Conservation (phyloP, 2,113 vertebrate genomes). For the Oostethus manadensis region DNA sequence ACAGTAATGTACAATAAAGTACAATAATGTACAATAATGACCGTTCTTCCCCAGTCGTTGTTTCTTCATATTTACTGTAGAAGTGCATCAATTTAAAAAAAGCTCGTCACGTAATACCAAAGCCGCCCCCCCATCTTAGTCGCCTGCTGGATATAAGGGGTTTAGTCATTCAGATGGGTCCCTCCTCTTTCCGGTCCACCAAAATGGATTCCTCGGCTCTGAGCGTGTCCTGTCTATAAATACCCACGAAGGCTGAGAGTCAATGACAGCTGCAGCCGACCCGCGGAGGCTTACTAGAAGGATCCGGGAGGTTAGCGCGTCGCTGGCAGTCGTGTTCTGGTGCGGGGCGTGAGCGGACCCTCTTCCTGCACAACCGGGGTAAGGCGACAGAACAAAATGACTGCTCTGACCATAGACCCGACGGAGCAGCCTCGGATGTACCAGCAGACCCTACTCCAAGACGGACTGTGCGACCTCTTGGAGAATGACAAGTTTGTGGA, state of each 20-base stretch:
- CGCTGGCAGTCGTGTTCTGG: constrained; percentile 39
- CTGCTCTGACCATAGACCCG: constrained; percentile 78
- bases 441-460: constrained; percentile 93
- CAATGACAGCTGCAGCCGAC: constrained; percentile 67
- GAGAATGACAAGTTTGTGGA: constrained; percentile 90
- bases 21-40: too few species aligned
- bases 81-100: background rate
- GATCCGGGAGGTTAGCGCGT: constrained; percentile 33
- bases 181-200: constrained; percentile 59
- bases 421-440: constrained; percentile 85
- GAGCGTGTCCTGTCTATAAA: constrained; percentile 81
- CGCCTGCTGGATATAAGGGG: constrained; percentile 24
- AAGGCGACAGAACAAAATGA: constrained; percentile 69
- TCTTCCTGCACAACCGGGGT: constrained; percentile 28
- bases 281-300: constrained; percentile 13
- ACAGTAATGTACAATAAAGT: too few species aligned
- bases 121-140: constrained; percentile 2
- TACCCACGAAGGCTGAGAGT: constrained; percentile 60
- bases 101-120: constrained; percentile 2
- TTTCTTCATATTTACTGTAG: too few species aligned
- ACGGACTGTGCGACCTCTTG: constrained; percentile 89
- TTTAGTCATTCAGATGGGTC: constrained; percentile 54
- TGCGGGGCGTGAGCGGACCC: constrained; percentile 40
- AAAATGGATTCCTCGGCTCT: constrained; percentile 66
- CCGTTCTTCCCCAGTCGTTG: too few species aligned